Conservation (phyloP, 1,140 invertebrate species). For the Drosophila melanica region DNA sequence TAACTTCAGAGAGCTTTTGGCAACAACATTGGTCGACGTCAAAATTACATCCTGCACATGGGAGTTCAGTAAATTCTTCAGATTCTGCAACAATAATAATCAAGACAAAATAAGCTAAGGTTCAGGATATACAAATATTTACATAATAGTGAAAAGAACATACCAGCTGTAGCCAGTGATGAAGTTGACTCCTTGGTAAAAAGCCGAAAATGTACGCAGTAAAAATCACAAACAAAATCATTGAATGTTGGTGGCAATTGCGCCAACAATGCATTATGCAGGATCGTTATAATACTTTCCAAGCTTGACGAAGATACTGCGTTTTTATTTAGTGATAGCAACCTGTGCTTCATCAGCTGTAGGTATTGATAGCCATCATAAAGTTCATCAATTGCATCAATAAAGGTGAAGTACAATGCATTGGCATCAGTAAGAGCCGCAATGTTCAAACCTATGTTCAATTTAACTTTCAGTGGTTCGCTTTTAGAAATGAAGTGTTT, state of each 20-base stretch:
- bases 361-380: constrained; percentile 46
- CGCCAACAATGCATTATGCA: constrained; percentile 88
- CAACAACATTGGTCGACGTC: constrained; percentile 90
- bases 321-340: constrained; percentile 31
- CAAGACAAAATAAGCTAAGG: too few relatives aligned
- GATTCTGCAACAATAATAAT: constrained; percentile 74
- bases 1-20: constrained; percentile 89
- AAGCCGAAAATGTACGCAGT: constrained; percentile 90
- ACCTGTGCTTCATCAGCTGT: constrained; percentile 37
- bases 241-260: constrained; percentile 89
- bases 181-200: constrained; percentile 86
- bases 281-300: constrained; percentile 34
- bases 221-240: constrained; percentile 89
- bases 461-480: constrained; percentile 10
- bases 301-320: constrained; percentile 5
- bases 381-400: constrained; percentile 61
- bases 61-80: constrained; percentile 85
- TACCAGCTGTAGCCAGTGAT: constrained; percentile 52
- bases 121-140: too few relatives aligned
- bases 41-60: constrained; percentile 90
- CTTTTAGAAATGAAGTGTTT: constrained; percentile 51
- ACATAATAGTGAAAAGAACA: not conserved
- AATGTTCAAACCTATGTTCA: constrained; percentile 32
- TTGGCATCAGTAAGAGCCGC: constrained; percentile 50
- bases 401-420: constrained; percentile 55